Conservation (phyloP, 2,113 vertebrate species). For the Zosterops japonicus region DNA sequence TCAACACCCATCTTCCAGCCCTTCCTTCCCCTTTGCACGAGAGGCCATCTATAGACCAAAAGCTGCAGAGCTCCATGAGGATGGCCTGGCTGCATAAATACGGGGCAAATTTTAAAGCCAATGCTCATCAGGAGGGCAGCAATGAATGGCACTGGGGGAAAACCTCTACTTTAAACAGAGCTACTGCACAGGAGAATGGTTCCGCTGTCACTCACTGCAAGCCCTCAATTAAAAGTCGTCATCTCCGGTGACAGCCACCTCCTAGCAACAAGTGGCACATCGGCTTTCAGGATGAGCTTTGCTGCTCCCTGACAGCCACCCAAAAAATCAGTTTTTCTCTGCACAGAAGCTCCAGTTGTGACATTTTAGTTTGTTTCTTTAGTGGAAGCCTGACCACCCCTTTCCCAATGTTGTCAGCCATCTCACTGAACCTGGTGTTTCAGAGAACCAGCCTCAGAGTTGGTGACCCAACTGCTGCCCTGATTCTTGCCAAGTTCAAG, state of each 20-base stretch:
- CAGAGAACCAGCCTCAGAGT: not conserved
- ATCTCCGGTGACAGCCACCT: not conserved
- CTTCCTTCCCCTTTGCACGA: not conserved
- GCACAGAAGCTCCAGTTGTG: not conserved
- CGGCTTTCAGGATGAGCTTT: conserved; percentile 22
- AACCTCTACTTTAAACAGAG: not conserved
- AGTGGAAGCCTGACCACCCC: not conserved
- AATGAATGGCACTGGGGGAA: not conserved
- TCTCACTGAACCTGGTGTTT: not conserved
- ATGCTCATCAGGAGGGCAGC: not conserved
- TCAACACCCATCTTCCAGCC: not conserved
- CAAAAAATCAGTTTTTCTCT: not conserved
- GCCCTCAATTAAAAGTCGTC: not conserved
- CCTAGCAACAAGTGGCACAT: conserved; percentile 61
- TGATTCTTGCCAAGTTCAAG: not conserved
- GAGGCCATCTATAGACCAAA: conserved; percentile 28
- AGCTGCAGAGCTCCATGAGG: not conserved
- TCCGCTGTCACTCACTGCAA: not conserved
- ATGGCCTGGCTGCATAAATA: not conserved
- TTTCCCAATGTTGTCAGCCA: not conserved
- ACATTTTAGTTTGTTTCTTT: not conserved
- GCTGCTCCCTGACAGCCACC: not conserved
- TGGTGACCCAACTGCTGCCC: not conserved
- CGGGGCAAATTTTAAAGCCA: not conserved
- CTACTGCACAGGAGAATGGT: not conserved